These are phyloP conservation scores for Bubo bubo DNA, from an alignment of 2,113 vertebrate species.

Conservation along the genomic window DNA sequence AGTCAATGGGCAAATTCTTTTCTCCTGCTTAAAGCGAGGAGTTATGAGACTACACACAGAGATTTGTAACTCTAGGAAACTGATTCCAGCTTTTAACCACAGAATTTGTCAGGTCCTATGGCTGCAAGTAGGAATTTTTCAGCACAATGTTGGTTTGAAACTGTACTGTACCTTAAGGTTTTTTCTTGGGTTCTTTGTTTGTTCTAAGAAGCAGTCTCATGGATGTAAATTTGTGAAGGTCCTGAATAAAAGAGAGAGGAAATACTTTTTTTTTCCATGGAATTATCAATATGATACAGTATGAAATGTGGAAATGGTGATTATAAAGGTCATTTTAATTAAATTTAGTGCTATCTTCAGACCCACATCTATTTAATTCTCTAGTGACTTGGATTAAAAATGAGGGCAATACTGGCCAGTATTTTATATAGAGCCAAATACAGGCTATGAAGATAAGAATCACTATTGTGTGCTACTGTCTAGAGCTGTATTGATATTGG, in stretches of 20 bases:
- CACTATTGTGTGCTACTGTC: not conserved
- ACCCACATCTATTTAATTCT: not conserved
- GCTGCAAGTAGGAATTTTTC: not conserved
- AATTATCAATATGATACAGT: not conserved
- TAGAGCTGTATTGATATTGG: not conserved
- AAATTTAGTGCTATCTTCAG: not conserved
- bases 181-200: not conserved
- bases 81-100: not conserved
- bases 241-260: not conserved
- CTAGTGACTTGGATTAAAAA: not conserved
- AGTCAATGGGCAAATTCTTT: not conserved
- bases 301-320: not conserved
- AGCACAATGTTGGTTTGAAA: not conserved
- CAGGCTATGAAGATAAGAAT: not conserved
- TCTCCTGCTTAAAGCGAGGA: not conserved
- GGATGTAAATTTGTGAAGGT: not conserved
- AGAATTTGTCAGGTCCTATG: not conserved
- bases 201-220: not conserved
- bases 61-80: not conserved
- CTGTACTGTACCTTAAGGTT: not conserved
- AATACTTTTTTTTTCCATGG: not conserved
- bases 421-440: not conserved
- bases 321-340: slow-evolving; percentile 25
- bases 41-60: not conserved
- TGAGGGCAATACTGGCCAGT: not conserved